Conservation (phyloP, 2,888 invertebrate genomes). For the Amaurobius ferox region DNA sequence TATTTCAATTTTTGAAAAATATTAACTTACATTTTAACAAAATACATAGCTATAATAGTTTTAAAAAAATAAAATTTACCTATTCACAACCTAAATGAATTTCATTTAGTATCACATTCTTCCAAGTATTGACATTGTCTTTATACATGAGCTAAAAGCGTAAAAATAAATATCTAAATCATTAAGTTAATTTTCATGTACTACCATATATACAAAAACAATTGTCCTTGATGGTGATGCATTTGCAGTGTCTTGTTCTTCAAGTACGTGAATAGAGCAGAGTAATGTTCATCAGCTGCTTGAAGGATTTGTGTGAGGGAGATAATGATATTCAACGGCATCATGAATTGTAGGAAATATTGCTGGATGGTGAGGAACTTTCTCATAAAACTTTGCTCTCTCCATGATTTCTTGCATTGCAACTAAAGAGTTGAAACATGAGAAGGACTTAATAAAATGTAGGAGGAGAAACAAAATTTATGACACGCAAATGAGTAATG, state of each 20-base stretch:
- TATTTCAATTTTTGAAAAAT: no score
- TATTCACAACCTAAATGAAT: no score
- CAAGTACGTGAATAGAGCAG: not conserved
- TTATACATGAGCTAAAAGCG: not conserved
- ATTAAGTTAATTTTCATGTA: not conserved
- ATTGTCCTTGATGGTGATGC: not conserved
- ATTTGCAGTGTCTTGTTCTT: not conserved
- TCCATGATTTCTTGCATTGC: constrained; percentile 63
- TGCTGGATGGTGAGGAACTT: constrained; percentile 47
- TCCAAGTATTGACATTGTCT: no score
- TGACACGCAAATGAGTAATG: no score
- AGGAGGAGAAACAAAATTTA: no score
- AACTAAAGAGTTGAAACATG: constrained; percentile 35
- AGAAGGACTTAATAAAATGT: not conserved
- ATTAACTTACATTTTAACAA: no score
- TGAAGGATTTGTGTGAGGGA: constrained; percentile 1
- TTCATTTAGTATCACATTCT: no score
- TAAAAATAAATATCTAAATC: not conserved
- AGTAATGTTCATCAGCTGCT: not conserved
- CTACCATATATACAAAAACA: not conserved
- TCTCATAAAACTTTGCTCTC: constrained; percentile 58
- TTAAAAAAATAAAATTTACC: no score
- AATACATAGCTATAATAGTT: no score
- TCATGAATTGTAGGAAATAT: constrained; percentile 71
- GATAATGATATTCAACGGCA: constrained; percentile 61